These are phyloP conservation scores for Palloptera scutellata DNA, from an alignment of 2,888 invertebrate species.

Conservation along the genomic window DNA sequence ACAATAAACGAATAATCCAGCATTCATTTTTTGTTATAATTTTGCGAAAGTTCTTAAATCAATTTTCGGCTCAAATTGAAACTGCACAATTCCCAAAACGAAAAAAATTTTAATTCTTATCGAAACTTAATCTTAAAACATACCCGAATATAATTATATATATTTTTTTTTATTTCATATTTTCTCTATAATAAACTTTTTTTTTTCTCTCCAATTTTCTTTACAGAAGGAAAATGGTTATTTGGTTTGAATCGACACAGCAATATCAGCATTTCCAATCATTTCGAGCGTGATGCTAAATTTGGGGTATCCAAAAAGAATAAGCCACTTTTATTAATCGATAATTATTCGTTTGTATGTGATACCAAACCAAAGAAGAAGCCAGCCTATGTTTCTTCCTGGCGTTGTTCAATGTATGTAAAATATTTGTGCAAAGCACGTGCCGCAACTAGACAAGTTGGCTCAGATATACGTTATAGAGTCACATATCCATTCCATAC, in stretches of 20 bases:
- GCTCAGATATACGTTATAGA: conserved; percentile 47
- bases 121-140: too few relatives aligned
- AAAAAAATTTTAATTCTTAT: too few relatives aligned
- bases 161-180: too few relatives aligned
- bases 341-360: conserved; percentile 40
- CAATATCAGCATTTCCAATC: conserved; percentile 31
- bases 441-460: conserved; percentile 44
- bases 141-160: too few relatives aligned
- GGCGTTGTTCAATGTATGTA: conserved; percentile 46
- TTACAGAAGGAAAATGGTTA: neutral
- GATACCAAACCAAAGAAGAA: conserved; percentile 38
- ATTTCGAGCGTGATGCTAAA: conserved; percentile 38
- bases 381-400: conserved; percentile 39
- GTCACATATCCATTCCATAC: conserved; percentile 46
- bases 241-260: conserved; percentile 22
- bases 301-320: conserved; percentile 43
- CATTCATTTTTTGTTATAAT: too few relatives aligned
- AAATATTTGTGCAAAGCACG: conserved; percentile 44
- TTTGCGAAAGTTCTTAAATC: too few relatives aligned
- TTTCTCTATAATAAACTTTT: too few relatives aligned
- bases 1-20: too few relatives aligned
- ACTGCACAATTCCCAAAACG: too few relatives aligned
- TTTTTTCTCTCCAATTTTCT: neutral
- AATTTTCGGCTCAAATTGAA: too few relatives aligned
- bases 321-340: conserved; percentile 37